These are phyloP conservation scores for Limnephilus lunatus DNA, from an alignment of 2,888 invertebrate genomes.

Conservation along the genomic window DNA sequence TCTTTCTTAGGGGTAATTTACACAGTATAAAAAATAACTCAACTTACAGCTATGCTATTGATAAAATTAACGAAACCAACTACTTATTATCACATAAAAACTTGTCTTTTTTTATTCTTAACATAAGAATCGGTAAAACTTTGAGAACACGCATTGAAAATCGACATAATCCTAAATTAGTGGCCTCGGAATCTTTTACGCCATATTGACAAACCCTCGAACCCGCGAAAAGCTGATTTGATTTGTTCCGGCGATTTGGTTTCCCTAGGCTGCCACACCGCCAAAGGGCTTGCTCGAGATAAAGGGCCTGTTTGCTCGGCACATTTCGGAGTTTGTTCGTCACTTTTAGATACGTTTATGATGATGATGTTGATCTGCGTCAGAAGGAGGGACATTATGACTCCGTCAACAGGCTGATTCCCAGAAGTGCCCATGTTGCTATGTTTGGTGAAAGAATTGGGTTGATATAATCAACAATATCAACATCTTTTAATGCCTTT, in stretches of 20 bases:
- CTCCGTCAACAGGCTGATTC: slow-evolving; percentile 38
- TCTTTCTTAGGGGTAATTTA: no score
- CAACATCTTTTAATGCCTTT: background rate
- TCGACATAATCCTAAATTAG: slow-evolving; percentile 26
- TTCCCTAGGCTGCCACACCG: slow-evolving; percentile 8
- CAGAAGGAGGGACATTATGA: slow-evolving; percentile 52
- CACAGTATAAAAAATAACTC: no score
- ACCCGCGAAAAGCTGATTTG: slow-evolving; percentile 55
- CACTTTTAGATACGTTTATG: slow-evolving; percentile 21
- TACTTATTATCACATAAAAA: background rate
- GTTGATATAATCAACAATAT: background rate
- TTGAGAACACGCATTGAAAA: slow-evolving; percentile 14
- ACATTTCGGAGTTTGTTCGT: slow-evolving; percentile 32
- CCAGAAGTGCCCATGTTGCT: background rate
- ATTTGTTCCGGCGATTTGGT: slow-evolving; percentile 51
- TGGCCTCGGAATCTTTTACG: slow-evolving; percentile 40
- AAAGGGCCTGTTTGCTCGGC: slow-evolving; percentile 36
- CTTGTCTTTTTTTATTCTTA: background rate
- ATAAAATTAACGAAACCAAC: background rate
- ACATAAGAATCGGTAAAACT: background rate
- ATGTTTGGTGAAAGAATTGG: background rate
- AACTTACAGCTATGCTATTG: background rate
- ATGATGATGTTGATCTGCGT: slow-evolving; percentile 10
- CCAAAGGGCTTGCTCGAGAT: slow-evolving; percentile 31
- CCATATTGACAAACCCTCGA: slow-evolving; percentile 50